These are phyloP conservation scores for Melanotaenia trifasciata DNA, from an alignment of 2,797 vertebrate genomes.

Conservation along the genomic window DNA sequence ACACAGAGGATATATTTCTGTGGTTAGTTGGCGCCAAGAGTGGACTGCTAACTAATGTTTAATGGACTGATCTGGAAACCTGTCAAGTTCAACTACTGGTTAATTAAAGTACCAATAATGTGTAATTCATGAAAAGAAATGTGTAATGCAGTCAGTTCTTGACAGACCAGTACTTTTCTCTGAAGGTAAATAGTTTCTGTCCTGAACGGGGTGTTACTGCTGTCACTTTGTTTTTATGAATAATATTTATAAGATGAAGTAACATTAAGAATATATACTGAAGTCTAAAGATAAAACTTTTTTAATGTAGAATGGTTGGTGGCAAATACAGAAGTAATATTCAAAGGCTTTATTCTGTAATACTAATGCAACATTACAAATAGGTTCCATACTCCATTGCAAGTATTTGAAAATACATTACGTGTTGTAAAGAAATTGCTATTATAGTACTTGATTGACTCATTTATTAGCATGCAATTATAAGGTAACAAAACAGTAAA, in stretches of 20 bases:
- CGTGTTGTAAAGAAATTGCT: too few relatives aligned
- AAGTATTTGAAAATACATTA: not conserved
- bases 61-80: constrained; percentile 65
- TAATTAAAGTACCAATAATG: constrained; percentile 43
- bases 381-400: not conserved
- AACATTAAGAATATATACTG: not conserved
- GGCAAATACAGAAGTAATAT: too few relatives aligned
- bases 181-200: constrained; percentile 1
- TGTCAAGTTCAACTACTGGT: constrained; percentile 43
- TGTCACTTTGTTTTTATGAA: not conserved
- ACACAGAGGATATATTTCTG: constrained; percentile 46
- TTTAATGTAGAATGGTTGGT: too few relatives aligned
- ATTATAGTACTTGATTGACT: too few relatives aligned
- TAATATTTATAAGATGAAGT: not conserved
- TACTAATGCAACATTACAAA: not conserved
- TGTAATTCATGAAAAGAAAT: constrained; percentile 34
- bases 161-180: constrained; percentile 7
- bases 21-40: constrained; percentile 54
- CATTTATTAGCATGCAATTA: too few relatives aligned
- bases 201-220: not conserved
- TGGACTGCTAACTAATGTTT: constrained; percentile 55
- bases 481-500: too few relatives aligned
- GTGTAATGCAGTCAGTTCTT: constrained; percentile 28
- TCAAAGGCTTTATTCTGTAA: too few relatives aligned
- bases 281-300: too few relatives aligned